Percentiles rank a stretch among this genome's conserved stretches.
These are phyloP conservation scores for Brachylomia viminalis DNA, from an alignment of 2,888 invertebrate species.

Conservation along the genomic window DNA sequence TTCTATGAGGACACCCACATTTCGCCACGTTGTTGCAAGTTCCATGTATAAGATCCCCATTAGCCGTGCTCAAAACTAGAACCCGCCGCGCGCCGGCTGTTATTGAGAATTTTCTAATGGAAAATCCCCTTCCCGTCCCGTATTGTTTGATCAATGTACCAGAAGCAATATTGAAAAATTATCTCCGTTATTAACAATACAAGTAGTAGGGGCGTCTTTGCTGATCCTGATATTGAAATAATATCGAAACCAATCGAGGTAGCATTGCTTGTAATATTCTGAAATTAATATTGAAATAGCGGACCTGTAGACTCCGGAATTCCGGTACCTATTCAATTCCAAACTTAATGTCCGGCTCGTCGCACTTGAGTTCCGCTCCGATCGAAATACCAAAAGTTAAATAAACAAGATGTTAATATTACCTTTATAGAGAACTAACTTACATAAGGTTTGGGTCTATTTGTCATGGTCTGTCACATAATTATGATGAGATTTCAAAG, in stretches of 20 bases:
- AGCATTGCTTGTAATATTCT: slow-evolving; percentile 4
- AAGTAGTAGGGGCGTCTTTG: too few relatives aligned
- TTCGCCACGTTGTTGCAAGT: background rate
- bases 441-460: background rate
- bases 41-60: background rate
- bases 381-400: background rate
- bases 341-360: slow-evolving; percentile 11
- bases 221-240: background rate
- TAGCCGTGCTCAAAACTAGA: background rate
- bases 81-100: too few relatives aligned
- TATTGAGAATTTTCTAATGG: background rate
- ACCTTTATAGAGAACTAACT: background rate
- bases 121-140: too few relatives aligned
- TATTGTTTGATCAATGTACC: background rate
- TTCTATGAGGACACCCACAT: background rate
- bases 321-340: slow-evolving; percentile 15
- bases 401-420: slow-evolving; percentile 10
- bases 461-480: background rate
- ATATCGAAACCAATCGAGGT: background rate
- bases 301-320: background rate
- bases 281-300: slow-evolving; percentile 30
- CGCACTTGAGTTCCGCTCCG: background rate
- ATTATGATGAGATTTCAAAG: background rate
- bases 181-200: background rate
- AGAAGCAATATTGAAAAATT: background rate